Evolutionary conservation across 1,140 invertebrate genomes (phyloP).

Genomic region (Drosophila sp.): DNA sequence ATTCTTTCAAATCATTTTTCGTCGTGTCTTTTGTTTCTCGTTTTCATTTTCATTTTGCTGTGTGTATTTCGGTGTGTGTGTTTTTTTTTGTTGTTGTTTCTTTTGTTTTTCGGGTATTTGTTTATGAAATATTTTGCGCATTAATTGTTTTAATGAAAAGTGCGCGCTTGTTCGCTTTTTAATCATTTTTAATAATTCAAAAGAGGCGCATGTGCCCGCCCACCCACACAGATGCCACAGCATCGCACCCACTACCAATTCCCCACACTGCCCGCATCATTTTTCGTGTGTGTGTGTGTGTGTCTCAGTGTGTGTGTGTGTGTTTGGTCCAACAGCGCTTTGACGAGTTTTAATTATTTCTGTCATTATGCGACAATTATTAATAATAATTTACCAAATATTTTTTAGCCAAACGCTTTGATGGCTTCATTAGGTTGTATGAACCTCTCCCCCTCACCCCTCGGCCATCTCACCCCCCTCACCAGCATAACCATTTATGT

Average conservation of each 20-base stretch:
- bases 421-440: constrained; percentile 22
- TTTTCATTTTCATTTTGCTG: neutral
- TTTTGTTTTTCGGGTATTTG: constrained; percentile 10
- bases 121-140: constrained; percentile 31
- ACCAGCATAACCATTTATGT: constrained; percentile 5
- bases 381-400: constrained; percentile 60
- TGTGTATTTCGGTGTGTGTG: neutral
- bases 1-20: constrained; percentile 6
- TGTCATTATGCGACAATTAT: constrained; percentile 43
- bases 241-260: no score
- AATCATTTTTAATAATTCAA: constrained; percentile 49
- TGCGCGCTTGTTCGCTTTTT: constrained; percentile 41
- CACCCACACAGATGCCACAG: constrained; percentile 9
- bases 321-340: constrained; percentile 7
- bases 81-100: neutral
- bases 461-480: no score
- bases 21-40: neutral
- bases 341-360: constrained; percentile 58
- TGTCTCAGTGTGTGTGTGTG: neutral
- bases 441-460: neutral
- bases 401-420: constrained; percentile 42
- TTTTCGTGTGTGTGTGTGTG: neutral
- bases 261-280: neutral
- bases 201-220: constrained; percentile 18
- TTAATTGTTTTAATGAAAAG: constrained; percentile 60